Evolutionary conservation across 2,797 vertebrate species (phyloP).

Genomic region (Karalla daura): DNA sequence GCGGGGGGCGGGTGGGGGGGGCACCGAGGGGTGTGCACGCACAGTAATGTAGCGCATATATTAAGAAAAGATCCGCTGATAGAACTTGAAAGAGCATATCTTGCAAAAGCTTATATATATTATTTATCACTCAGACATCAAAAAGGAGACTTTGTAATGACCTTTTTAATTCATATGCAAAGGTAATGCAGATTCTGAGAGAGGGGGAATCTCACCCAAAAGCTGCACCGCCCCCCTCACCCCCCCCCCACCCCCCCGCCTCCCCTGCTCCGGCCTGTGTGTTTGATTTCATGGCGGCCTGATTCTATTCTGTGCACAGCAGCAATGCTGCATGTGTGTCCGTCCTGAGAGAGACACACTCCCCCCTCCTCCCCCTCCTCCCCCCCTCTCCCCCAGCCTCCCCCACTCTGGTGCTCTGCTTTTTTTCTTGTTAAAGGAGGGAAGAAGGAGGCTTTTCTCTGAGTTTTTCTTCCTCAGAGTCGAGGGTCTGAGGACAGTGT

Average conservation of each 20-base stretch:
- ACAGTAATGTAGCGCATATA: constrained; percentile 80
- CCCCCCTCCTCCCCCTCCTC: no score
- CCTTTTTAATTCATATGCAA: constrained; percentile 81
- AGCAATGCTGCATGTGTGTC: no score
- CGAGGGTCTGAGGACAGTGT: no score
- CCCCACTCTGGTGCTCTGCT: no score
- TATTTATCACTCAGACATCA: constrained; percentile 83
- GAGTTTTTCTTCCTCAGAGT: no score
- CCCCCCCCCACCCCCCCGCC: no score
- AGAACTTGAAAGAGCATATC: constrained; percentile 84
- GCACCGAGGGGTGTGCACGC: constrained; percentile 65
- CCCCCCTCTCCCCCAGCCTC: no score
- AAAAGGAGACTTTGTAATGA: constrained; percentile 82
- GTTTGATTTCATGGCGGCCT: constrained; percentile 64
- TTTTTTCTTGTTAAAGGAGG: no score
- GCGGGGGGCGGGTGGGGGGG: constrained; percentile 25
- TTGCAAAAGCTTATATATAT: constrained; percentile 82
- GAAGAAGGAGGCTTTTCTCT: no score
- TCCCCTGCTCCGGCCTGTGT: constrained; percentile 45
- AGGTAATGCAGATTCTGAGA: constrained; percentile 73
- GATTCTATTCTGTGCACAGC: not conserved
- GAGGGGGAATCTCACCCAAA: constrained; percentile 50
- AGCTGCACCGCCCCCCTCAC: not conserved
- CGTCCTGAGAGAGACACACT: no score
- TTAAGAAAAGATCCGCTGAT: constrained; percentile 77